Evolutionary conservation across 2,113 vertebrate genomes (phyloP), one percentile per base, ranked within the genome.

Genomic region (Rhinopomastus cyanomelas): DNA sequence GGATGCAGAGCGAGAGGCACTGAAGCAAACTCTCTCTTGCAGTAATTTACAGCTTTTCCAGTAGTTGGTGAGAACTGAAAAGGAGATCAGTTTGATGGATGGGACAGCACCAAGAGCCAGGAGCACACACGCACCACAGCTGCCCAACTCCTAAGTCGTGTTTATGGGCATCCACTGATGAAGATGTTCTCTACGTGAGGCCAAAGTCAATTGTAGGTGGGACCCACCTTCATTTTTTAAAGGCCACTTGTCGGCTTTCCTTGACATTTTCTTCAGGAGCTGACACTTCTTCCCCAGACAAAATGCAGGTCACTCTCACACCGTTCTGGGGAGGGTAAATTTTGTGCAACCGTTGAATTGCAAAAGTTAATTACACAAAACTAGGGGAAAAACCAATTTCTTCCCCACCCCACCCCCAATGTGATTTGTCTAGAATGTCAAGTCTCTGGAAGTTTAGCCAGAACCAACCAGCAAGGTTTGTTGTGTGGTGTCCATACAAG

Each of bases 321-420:
- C 21, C 11, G 26, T 59, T 76, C 27, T 46, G 34, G 0, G 60
- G 42, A 52, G 42, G 56, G 56, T 29, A 75, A 84, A 71, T 73
- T 77, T 39, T 25, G 4, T 89, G 85, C 90, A 94, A 83, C 34
- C 82, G 73, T 59, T 76, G 18, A 87, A 87, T 89, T 91, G 88
- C 93, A 88, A 72, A 88, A 93, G 3, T 82, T 22, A 92, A 65
- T 88, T 81, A 90, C 27, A 81, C 30, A 79, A 88, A 94, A 76
- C 17, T 36, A 75, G 32, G 30, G 30, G 44, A 3, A 46, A 66
- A 72, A 6, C 3, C 1, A 0, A 7, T n/a, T 49, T n/a, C 46
- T 39, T 66, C 9, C 1, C n/a, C n/a, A n/a, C 3, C 12, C 44
- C 44, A 17, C 1, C 1, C 5, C 19, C 7, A 6, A 68, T n/a